Conservation (phyloP, 2,113 vertebrate species). For the Bos javanicus region DNA sequence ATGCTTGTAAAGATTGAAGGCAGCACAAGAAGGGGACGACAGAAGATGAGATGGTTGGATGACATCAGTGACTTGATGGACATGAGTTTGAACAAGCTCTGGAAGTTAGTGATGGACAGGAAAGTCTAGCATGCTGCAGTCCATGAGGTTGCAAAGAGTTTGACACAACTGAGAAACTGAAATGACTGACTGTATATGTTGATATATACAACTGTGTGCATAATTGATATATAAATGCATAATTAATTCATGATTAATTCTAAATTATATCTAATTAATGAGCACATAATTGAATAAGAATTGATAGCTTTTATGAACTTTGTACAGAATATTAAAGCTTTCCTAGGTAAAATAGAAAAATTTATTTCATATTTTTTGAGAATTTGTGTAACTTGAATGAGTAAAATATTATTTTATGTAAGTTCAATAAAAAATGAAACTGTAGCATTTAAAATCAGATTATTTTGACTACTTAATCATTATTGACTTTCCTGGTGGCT, state of each 20-base stretch:
- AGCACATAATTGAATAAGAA: not conserved
- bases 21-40: not conserved
- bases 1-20: not conserved
- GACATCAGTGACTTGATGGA: not conserved
- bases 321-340: not conserved
- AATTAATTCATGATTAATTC: not conserved
- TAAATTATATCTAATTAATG: not conserved
- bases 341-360: not conserved
- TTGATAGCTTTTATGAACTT: not conserved
- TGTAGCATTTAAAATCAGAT: not conserved
- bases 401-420: not conserved
- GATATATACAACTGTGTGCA: not conserved
- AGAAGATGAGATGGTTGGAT: not conserved
- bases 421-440: not conserved
- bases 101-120: not conserved
- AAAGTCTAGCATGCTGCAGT: not conserved
- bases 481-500: not conserved
- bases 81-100: not conserved
- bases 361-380: not conserved
- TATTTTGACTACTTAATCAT: not conserved
- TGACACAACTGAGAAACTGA: not conserved
- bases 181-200: not conserved
- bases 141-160: not conserved
- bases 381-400: not conserved
- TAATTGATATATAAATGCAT: not conserved